Evolutionary conservation across 2,113 vertebrate genomes (phyloP).

Genomic region (Apteryx owenii): DNA sequence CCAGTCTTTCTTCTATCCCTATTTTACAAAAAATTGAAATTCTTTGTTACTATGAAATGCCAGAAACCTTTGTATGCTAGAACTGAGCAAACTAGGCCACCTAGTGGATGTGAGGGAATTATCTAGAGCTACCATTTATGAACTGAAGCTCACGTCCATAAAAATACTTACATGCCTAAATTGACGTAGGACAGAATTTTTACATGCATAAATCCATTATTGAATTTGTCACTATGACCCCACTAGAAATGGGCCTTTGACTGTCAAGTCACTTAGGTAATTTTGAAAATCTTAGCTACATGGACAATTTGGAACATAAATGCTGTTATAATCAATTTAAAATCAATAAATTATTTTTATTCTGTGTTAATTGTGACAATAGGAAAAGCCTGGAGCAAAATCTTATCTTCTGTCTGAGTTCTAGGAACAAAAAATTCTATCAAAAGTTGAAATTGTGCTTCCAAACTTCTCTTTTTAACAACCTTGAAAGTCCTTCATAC

Average conservation of each 20-base stretch:
- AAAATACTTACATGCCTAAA: not conserved
- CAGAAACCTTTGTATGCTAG: not conserved
- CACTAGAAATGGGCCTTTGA: not conserved
- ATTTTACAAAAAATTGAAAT: not conserved
- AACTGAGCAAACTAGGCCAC: conserved; percentile 8
- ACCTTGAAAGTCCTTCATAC: not conserved
- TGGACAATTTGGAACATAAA: not conserved
- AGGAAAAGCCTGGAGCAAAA: not conserved
- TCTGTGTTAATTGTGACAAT: not conserved
- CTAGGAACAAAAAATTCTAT: not conserved
- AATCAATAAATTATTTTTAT: not conserved
- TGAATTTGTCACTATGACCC: not conserved
- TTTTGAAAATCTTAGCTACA: not conserved
- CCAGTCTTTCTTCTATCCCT: not conserved
- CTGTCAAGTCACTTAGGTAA: not conserved
- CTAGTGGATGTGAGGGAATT: conserved; percentile 24
- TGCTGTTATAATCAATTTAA: not conserved
- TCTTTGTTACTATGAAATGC: not conserved
- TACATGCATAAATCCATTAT: not conserved
- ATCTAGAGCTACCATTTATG: not conserved
- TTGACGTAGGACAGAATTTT: not conserved
- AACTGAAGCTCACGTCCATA: not conserved
- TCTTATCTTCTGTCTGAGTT: not conserved
- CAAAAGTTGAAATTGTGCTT: not conserved
- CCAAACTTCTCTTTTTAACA: not conserved